phyloP scores from a whole-genome alignment of 2,113 vertebrate species.

The Cinclus cinclus region DNA sequence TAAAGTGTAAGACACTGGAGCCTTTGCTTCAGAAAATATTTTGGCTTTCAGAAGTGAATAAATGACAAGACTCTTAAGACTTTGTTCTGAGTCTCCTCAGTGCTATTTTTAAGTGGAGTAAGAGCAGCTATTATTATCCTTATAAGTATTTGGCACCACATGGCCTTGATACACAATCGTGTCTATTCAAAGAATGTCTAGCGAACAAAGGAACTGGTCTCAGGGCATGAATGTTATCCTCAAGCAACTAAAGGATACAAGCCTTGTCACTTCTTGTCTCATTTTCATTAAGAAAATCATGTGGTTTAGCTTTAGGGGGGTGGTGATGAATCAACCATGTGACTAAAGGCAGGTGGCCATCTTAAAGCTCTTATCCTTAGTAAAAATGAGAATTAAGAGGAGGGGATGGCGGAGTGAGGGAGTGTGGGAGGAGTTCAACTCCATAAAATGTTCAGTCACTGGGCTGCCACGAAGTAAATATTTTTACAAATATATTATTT shows the following conservation, averaged over 20 bases:
- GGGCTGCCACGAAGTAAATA: conserved; percentile 69
- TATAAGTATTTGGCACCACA: conserved; percentile 63
- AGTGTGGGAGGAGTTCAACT: not conserved
- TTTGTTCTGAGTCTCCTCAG: not conserved
- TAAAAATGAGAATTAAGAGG: conserved; percentile 35
- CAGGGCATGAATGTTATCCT: conserved; percentile 39
- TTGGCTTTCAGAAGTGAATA: not conserved
- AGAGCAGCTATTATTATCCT: conserved; percentile 14
- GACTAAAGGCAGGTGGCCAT: conserved; percentile 51
- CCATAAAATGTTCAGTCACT: conserved; percentile 15
- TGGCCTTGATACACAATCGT: conserved; percentile 11
- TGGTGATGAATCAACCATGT: conserved; percentile 1
- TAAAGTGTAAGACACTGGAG: not conserved
- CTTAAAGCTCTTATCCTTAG: conserved; percentile 27
- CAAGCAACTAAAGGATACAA: conserved; percentile 34
- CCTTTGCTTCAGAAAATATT: not conserved
- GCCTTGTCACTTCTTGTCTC: conserved; percentile 66
- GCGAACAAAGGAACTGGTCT: conserved; percentile 45
- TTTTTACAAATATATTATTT: conserved; percentile 79
- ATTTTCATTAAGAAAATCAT: conserved; percentile 56
- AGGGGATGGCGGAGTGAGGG: not conserved
- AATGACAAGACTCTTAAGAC: not conserved
- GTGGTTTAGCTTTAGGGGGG: conserved; percentile 54
- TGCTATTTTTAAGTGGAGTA: not conserved
- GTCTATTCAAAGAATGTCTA: conserved; percentile 45